Percentiles rank a stretch among this genome's conserved stretches.
phyloP scores from a whole-genome alignment of 2,113 vertebrate species.

The Sander lucioperca region DNA sequence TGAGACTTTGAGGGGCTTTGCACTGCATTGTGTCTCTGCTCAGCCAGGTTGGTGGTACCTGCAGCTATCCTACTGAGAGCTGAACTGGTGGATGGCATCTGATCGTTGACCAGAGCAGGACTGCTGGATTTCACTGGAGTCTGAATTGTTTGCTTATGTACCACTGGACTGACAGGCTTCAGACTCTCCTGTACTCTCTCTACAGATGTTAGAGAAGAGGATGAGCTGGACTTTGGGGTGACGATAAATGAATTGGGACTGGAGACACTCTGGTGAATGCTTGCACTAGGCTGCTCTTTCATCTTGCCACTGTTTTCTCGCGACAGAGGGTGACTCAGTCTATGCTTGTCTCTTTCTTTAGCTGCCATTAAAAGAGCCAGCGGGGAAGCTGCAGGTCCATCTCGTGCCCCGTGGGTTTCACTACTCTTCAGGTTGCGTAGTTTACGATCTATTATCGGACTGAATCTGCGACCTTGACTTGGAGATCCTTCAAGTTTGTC shows the following conservation, averaged over 20 bases:
- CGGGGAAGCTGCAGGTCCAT: slow-evolving; percentile 83
- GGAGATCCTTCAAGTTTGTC: slow-evolving; percentile 34
- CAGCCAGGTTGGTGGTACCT: slow-evolving; percentile 16
- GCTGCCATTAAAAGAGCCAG: slow-evolving; percentile 92
- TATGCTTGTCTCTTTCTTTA: slow-evolving; percentile 89
- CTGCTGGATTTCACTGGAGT: slow-evolving; percentile 28
- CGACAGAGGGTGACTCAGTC: slow-evolving; percentile 48
- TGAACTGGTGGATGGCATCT: slow-evolving; percentile 11
- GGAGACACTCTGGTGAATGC: slow-evolving; percentile 78
- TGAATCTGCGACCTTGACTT: slow-evolving; percentile 55
- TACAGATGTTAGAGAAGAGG: slow-evolving; percentile 38
- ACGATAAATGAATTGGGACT: slow-evolving; percentile 84
- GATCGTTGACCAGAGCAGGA: slow-evolving; percentile 13
- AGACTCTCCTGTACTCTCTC: slow-evolving; percentile 35
- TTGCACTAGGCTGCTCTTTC: slow-evolving; percentile 51
- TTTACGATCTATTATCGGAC: slow-evolving; percentile 77
- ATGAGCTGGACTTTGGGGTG: slow-evolving; percentile 72
- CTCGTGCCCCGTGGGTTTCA: slow-evolving; percentile 61
- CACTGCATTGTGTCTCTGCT: slow-evolving; percentile 32
- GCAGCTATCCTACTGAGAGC: slow-evolving; percentile 2
- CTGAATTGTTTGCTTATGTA: slow-evolving; percentile 10
- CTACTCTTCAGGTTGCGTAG: slow-evolving; percentile 77
- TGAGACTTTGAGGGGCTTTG: slow-evolving; percentile 10
- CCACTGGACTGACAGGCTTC: slow-evolving; percentile 7
- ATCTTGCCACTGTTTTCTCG: slow-evolving; percentile 67